phyloP scores from a whole-genome alignment of 2,113 vertebrate species.

The Abramis brama region DNA sequence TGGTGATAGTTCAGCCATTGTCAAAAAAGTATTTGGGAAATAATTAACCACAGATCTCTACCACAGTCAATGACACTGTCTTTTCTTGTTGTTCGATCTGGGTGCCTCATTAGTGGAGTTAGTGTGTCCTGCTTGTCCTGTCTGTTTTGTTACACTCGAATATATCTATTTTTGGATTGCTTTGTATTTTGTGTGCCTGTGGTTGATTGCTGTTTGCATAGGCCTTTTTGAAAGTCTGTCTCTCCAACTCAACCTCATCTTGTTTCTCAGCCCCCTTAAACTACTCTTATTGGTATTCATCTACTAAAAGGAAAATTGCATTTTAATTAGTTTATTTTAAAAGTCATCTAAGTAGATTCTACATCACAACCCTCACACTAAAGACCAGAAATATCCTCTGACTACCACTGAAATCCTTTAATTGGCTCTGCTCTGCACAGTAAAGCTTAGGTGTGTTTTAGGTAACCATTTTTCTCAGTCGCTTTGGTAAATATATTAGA shows the following conservation, averaged over 20 bases:
- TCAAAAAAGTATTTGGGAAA: not conserved
- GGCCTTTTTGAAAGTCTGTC: not conserved
- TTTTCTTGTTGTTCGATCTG: not conserved
- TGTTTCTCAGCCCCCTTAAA: not conserved
- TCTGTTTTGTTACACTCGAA: not conserved
- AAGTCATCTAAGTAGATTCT: not conserved
- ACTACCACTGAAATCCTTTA: not conserved
- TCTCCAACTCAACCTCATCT: not conserved
- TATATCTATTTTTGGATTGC: not conserved
- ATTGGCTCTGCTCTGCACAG: not conserved
- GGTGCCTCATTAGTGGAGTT: not conserved
- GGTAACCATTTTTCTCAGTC: too few species aligned
- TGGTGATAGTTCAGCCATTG: not conserved
- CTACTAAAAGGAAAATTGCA: not conserved
- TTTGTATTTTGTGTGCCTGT: not conserved
- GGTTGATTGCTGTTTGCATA: not conserved
- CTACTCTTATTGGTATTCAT: not conserved
- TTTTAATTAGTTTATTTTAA: not conserved
- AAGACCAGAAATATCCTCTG: slow-evolving; percentile 1
- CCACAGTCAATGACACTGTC: not conserved
- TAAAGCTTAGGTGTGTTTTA: not conserved
- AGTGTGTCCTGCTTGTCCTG: too few species aligned
- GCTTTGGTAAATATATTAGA: too few species aligned
- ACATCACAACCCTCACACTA: not conserved
- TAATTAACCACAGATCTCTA: not conserved